Conservation (phyloP, 2,888 invertebrate genomes). For the Andrena flavipes region DNA sequence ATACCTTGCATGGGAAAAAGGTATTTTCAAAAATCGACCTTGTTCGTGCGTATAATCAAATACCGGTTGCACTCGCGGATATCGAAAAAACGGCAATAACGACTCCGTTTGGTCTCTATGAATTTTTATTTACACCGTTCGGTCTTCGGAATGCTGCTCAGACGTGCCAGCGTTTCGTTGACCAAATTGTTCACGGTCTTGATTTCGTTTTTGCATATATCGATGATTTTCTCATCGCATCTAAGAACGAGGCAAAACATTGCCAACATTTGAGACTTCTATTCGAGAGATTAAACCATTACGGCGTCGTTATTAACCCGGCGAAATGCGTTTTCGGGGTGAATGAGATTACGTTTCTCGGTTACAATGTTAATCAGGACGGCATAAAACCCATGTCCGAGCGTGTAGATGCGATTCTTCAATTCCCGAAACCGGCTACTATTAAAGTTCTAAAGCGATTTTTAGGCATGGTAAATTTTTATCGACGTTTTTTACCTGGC, state of each 20-base stretch:
- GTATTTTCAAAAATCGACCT: no score
- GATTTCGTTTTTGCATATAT: conserved; percentile 19
- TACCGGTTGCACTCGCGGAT: conserved; percentile 63
- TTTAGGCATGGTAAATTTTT: background rate
- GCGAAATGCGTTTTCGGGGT: conserved; percentile 14
- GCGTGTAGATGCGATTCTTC: background rate
- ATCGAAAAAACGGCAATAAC: conserved; percentile 73
- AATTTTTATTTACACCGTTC: conserved; percentile 3
- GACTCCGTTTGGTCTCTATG: conserved; percentile 74
- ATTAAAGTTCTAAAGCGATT: background rate
- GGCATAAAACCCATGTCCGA: conserved; percentile 5
- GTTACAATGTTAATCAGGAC: background rate
- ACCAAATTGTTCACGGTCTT: background rate
- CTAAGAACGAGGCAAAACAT: conserved; percentile 10
- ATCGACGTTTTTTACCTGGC: background rate
- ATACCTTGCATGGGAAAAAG: no score
- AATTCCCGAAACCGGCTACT: background rate
- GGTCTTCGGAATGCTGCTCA: conserved; percentile 14
- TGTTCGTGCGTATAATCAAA: no score
- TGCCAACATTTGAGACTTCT: conserved; percentile 8
- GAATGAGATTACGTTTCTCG: background rate
- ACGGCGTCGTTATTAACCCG: background rate
- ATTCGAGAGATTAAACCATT: conserved; percentile 26
- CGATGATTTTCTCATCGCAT: conserved; percentile 38
- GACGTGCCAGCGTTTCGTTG: conserved; percentile 13